These are phyloP conservation scores for Drosophila pegasa DNA, from an alignment of 2,888 invertebrate species.

Conservation along the genomic window DNA sequence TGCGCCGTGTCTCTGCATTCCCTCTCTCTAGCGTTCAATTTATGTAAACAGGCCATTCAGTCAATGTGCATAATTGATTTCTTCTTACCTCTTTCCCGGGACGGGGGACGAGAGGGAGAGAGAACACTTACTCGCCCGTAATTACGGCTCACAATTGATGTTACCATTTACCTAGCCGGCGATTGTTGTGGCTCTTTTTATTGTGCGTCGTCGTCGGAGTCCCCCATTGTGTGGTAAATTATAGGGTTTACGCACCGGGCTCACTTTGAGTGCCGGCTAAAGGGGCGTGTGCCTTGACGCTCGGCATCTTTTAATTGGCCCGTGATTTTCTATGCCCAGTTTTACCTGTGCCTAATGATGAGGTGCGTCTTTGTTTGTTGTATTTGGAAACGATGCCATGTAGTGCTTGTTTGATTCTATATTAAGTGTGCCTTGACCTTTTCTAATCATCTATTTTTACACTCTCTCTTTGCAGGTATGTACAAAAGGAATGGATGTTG, in stretches of 20 bases:
- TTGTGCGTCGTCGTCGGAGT: conserved; percentile 25
- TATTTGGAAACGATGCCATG: neutral
- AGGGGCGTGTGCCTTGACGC: conserved; percentile 45
- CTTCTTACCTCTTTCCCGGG: conserved; percentile 67
- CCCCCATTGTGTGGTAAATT: conserved; percentile 62
- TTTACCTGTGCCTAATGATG: conserved; percentile 11
- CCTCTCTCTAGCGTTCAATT: conserved; percentile 31
- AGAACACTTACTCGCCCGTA: conserved; percentile 54
- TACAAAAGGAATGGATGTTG: no score
- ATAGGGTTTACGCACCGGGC: conserved; percentile 44
- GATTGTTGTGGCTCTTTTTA: conserved; percentile 26
- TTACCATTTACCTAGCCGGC: conserved; percentile 52
- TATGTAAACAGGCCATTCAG: conserved; percentile 31
- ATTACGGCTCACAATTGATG: conserved; percentile 66
- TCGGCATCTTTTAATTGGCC: conserved; percentile 52
- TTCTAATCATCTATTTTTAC: conserved; percentile 11
- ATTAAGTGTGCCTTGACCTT: conserved; percentile 13
- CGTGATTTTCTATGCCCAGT: conserved; percentile 39
- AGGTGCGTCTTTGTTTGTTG: conserved; percentile 1
- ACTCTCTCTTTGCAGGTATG: conserved; percentile 64
- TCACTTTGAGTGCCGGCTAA: conserved; percentile 36
- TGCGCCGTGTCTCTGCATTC: neutral
- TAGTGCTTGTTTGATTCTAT: conserved; percentile 11
- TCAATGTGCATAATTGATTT: conserved; percentile 71
- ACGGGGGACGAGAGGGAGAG: no score